These are phyloP conservation scores for Chrysomela aeneicollis DNA, from an alignment of 2,888 invertebrate species.

Conservation along the genomic window DNA sequence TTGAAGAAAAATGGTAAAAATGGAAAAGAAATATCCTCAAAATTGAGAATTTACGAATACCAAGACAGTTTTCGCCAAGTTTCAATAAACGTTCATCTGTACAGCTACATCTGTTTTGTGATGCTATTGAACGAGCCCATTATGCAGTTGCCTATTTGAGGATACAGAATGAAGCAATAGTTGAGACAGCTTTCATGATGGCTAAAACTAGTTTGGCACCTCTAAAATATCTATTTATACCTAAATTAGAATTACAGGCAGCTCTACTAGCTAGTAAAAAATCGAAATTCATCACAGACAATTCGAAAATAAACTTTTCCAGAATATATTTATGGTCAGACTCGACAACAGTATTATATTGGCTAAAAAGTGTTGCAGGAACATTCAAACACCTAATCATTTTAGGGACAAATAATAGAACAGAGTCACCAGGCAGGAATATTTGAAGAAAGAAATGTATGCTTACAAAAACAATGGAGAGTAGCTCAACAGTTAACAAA, in stretches of 20 bases:
- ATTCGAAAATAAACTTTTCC: background rate
- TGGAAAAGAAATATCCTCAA: too few species aligned
- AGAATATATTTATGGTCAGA: conserved; percentile 4
- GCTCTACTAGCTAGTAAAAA: conserved; percentile 6
- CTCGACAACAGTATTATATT: conserved; percentile 14
- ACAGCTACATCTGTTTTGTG: too few species aligned
- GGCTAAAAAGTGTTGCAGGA: background rate
- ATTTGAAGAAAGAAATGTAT: too few species aligned
- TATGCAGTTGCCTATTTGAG: conserved; percentile 12
- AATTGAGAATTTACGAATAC: too few species aligned
- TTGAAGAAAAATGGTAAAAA: background rate
- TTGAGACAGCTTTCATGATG: conserved; percentile 5
- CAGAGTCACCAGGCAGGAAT: too few species aligned
- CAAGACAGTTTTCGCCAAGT: too few species aligned
- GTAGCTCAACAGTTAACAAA: too few species aligned
- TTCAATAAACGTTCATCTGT: too few species aligned
- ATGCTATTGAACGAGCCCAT: background rate
- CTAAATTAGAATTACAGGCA: conserved; percentile 22
- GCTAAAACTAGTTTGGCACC: conserved; percentile 19
- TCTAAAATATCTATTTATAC: conserved; percentile 18
- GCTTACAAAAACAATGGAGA: too few species aligned
- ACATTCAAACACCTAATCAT: conserved; percentile 5
- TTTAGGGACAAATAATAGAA: conserved; percentile 2
- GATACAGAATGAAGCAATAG: background rate
- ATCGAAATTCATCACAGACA: conserved; percentile 6